Conservation (phyloP, 2,797 vertebrate genomes). For the Chaetodon trifasciatus region DNA sequence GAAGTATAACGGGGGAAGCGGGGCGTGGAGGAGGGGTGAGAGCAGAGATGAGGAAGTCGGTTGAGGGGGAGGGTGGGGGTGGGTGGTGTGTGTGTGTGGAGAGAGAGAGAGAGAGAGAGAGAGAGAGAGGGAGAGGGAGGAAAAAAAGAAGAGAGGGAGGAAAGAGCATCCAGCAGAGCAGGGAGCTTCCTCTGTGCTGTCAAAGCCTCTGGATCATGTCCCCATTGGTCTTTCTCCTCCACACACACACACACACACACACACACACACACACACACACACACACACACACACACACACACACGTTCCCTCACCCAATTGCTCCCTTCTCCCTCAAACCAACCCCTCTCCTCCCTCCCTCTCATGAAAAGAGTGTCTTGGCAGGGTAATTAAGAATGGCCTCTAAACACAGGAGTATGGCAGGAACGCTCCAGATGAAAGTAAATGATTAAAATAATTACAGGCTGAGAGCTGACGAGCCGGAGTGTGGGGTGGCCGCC, state of each 20-base stretch:
- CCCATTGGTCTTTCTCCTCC: slow-evolving; percentile 74
- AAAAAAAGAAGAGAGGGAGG: slow-evolving; percentile 50
- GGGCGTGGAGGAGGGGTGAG: slow-evolving; percentile 31
- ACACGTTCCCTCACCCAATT: slow-evolving; percentile 59
- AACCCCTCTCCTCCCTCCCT: slow-evolving; percentile 59
- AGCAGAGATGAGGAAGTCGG: slow-evolving; percentile 67
- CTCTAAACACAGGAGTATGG: slow-evolving; percentile 97
- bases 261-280: slow-evolving; percentile 45
- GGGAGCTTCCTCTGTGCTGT: slow-evolving; percentile 84
- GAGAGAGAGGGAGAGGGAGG: slow-evolving; percentile 18
- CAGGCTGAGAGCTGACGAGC: slow-evolving; percentile 99
- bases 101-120: slow-evolving; percentile 26
- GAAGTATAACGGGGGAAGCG: slow-evolving; percentile 81
- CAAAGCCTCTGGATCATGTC: slow-evolving; percentile 84
- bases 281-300: slow-evolving; percentile 47
- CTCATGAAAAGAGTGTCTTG: slow-evolving; percentile 87
- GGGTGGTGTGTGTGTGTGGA: slow-evolving; percentile 10
- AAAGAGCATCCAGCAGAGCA: slow-evolving; percentile 81
- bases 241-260: slow-evolving; percentile 30
- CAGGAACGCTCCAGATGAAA: slow-evolving; percentile 99
- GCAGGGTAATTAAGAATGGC: slow-evolving; percentile 99
- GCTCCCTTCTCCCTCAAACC: slow-evolving; percentile 68
- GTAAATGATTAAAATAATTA: slow-evolving; percentile 99
- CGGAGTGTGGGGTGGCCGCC: slow-evolving; percentile 97
- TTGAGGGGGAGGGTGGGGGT: slow-evolving; percentile 21